Percentiles rank a stretch among this genome's conserved stretches.
These are phyloP conservation scores for Tragopan temminckii DNA, from an alignment of 2,797 vertebrate species.

Conservation along the genomic window DNA sequence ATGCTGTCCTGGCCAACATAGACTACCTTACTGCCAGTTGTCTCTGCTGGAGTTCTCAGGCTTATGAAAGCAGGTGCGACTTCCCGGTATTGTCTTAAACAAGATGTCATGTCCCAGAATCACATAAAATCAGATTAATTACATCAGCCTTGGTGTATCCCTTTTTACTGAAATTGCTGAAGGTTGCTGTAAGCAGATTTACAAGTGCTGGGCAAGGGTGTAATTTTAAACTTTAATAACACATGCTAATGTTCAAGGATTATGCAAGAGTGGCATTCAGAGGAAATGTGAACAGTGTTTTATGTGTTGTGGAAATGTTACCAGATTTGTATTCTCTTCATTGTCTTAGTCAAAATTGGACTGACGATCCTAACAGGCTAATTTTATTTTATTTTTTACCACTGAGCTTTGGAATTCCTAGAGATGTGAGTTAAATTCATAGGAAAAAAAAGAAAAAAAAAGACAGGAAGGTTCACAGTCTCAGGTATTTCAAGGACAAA, in stretches of 20 bases:
- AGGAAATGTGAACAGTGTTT: not conserved
- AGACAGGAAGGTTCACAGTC: not conserved
- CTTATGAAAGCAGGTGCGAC: not conserved
- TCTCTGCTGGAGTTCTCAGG: not conserved
- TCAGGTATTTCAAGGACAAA: not conserved
- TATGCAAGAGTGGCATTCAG: not conserved
- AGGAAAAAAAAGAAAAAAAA: not conserved
- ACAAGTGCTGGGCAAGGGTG: not conserved
- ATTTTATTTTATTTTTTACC: not conserved
- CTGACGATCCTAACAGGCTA: not conserved
- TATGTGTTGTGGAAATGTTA: not conserved
- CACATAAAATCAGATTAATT: not conserved
- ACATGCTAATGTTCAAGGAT: not conserved
- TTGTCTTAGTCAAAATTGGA: not conserved
- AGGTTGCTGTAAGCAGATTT: slow-evolving; percentile 18
- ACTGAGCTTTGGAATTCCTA: not conserved
- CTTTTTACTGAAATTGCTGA: not conserved
- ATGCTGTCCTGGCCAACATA: not conserved
- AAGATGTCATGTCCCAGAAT: not conserved
- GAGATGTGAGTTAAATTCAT: not conserved
- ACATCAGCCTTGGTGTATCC: not conserved
- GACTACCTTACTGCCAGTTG: not conserved
- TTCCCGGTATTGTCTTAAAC: not conserved
- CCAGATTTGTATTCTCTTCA: not conserved
- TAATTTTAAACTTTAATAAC: slow-evolving; percentile 16